phyloP scores from a whole-genome alignment of 2,113 vertebrate genomes.

The Mystacornis crossleyi region DNA sequence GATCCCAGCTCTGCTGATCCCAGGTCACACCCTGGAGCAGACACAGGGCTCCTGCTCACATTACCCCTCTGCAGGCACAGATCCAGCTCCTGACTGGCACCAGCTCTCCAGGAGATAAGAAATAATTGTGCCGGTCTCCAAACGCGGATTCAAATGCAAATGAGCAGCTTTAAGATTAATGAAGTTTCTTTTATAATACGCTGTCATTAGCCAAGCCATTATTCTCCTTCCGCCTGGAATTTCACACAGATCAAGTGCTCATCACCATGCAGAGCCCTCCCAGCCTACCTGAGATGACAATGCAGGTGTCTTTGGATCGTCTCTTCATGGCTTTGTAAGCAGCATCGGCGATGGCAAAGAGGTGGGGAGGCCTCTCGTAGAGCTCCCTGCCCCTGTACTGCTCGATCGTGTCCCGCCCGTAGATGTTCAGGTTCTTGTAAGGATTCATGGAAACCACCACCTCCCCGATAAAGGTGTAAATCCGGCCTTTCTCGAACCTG shows the following conservation, averaged over 20 bases:
- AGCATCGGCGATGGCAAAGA: slow-evolving; percentile 94
- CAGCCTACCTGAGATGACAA: slow-evolving; percentile 93
- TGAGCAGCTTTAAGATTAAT: neutral
- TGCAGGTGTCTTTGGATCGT: slow-evolving; percentile 95
- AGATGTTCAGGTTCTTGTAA: slow-evolving; percentile 94
- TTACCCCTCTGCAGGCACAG: neutral
- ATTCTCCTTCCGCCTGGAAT: neutral
- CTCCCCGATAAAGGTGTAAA: slow-evolving; percentile 95
- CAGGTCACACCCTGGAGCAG: neutral
- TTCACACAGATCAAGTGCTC: neutral
- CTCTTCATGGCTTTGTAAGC: slow-evolving; percentile 99
- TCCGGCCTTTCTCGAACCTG: slow-evolving; percentile 96
- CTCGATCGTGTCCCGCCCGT: slow-evolving; percentile 88
- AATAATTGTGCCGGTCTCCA: neutral
- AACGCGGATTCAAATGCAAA: neutral
- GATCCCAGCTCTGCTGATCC: neutral
- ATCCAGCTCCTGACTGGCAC: neutral
- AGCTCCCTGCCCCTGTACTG: slow-evolving; percentile 94
- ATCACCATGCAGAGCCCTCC: neutral
- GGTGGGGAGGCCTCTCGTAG: slow-evolving; percentile 95
- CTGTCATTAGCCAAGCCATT: neutral
- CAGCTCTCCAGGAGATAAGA: neutral
- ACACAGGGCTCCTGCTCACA: neutral
- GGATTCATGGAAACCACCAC: slow-evolving; percentile 97
- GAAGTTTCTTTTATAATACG: neutral